Conservation (phyloP, 2,797 vertebrate species). For the Typhlichthys eigenmanni region DNA sequence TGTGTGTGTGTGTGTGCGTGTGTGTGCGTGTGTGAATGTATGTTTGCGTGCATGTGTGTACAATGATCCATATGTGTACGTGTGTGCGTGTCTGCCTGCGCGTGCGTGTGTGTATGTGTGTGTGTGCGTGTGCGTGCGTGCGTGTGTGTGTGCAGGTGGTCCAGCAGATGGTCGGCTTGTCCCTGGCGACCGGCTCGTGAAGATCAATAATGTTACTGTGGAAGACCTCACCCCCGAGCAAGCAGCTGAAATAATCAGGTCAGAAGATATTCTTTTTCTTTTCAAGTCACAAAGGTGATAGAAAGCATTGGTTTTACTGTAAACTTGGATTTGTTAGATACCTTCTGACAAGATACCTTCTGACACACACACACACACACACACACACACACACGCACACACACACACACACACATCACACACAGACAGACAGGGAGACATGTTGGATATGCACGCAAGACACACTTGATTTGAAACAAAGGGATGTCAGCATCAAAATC, state of each 20-base stretch:
- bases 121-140: no score
- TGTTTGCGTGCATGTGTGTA: no score
- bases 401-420: not conserved
- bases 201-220: constrained; percentile 83
- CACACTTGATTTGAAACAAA: not conserved
- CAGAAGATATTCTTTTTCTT: not conserved
- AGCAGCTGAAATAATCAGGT: constrained; percentile 88
- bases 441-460: not conserved
- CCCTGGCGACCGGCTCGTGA: constrained; percentile 89
- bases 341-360: no score
- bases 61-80: no score
- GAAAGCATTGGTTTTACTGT: no score
- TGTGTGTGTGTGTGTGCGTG: constrained; percentile 5
- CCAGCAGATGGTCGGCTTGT: constrained; percentile 76
- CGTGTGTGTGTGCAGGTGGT: constrained; percentile 64
- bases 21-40: no score
- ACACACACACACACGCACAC: constrained; percentile 18
- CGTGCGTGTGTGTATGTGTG: no score
- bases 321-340: no score
- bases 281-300: no score
- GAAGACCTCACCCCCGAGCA: constrained; percentile 84
- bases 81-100: no score
- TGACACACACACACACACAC: constrained; percentile 15
- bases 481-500: not conserved
- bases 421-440: not conserved